phyloP scores from a whole-genome alignment of 2,797 vertebrate species.

The Dicrostonyx torquatus region DNA sequence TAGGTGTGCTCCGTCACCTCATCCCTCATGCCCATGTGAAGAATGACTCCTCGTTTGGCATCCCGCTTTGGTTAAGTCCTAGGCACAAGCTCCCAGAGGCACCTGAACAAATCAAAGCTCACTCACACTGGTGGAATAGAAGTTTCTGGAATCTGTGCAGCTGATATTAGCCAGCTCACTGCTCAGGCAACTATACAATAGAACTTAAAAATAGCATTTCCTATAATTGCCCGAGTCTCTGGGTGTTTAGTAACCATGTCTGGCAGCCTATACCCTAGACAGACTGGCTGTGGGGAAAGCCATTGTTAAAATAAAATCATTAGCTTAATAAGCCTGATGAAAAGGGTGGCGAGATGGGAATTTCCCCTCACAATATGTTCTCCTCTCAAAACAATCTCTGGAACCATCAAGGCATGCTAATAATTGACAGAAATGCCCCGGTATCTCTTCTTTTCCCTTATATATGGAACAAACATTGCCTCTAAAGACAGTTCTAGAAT shows the following conservation, averaged over 20 bases:
- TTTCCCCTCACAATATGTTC: constrained; percentile 71
- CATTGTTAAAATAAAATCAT: constrained; percentile 78
- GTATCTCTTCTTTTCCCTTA: not conserved
- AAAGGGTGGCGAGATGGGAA: constrained; percentile 59
- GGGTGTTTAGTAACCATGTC: constrained; percentile 58
- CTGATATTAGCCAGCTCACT: constrained; percentile 33
- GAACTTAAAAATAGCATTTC: constrained; percentile 75
- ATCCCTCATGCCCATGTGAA: not conserved
- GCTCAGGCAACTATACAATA: constrained; percentile 49
- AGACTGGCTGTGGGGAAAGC: constrained; percentile 52
- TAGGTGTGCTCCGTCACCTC: too few species aligned
- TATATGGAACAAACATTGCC: not conserved
- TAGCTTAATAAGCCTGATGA: constrained; percentile 79
- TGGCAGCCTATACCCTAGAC: constrained; percentile 70
- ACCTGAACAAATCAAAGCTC: constrained; percentile 3
- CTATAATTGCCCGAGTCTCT: constrained; percentile 71
- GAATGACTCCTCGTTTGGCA: not conserved
- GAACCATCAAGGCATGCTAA: constrained; percentile 39
- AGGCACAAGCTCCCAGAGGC: not conserved
- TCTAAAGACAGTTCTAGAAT: not conserved
- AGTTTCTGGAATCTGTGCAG: constrained; percentile 46
- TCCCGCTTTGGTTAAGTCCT: not conserved
- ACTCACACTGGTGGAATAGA: constrained; percentile 19
- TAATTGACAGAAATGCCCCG: constrained; percentile 37
- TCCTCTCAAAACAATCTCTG: constrained; percentile 67